Percentiles rank a stretch among this genome's conserved stretches.
These are phyloP conservation scores for Pristis pectinata DNA, from an alignment of 2,797 vertebrate genomes.

Conservation along the genomic window DNA sequence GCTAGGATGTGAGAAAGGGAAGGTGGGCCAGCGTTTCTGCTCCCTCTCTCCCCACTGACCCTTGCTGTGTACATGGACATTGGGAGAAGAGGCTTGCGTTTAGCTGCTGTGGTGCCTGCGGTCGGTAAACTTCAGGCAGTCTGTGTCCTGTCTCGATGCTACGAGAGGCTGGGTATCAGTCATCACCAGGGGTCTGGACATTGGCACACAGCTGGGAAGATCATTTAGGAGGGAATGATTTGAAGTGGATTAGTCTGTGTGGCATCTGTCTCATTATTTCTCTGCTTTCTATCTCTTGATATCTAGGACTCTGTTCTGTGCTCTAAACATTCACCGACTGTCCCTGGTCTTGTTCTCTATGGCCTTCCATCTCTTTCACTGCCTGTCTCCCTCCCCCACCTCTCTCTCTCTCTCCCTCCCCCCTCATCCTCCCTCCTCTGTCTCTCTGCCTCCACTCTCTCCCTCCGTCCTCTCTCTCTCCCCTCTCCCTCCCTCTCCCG, in stretches of 20 bases:
- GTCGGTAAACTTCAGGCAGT: background rate
- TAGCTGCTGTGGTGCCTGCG: background rate
- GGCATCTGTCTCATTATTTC: background rate
- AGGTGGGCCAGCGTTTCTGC: background rate
- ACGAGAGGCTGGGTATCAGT: too few species aligned
- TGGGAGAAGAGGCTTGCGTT: background rate
- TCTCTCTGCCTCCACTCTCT: background rate
- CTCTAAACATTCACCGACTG: too few species aligned
- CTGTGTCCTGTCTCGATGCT: background rate
- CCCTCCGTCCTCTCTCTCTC: background rate
- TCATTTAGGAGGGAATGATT: too few species aligned
- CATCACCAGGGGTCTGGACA: background rate
- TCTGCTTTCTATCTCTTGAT: too few species aligned
- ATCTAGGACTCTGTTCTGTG: too few species aligned
- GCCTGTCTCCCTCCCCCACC: too few species aligned
- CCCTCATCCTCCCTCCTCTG: background rate
- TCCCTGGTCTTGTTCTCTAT: too few species aligned
- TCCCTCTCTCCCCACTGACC: background rate
- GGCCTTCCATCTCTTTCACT: too few species aligned
- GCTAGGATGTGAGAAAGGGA: background rate
- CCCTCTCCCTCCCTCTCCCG: constrained; percentile 2
- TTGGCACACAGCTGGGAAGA: background rate
- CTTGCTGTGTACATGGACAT: background rate
- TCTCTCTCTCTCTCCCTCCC: too few species aligned
- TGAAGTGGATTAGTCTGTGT: background rate